Evolutionary conservation across 2,888 invertebrate species (phyloP).

Genomic region (Ormyrus pomaceus): DNA sequence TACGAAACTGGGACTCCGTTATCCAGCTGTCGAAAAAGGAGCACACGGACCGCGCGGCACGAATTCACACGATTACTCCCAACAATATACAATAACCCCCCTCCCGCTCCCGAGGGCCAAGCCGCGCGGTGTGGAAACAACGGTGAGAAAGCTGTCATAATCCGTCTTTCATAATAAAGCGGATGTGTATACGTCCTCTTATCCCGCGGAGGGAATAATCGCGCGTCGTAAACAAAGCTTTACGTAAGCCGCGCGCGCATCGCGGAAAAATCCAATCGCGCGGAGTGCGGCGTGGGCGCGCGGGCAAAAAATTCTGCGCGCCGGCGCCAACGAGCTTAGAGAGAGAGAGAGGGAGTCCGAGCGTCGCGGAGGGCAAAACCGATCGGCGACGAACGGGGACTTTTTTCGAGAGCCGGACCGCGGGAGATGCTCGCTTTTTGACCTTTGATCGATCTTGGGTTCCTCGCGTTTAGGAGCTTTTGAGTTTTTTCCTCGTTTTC

Average conservation of each 20-base stretch:
- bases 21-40: too few relatives aligned
- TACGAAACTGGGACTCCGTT: too few relatives aligned
- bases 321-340: too few relatives aligned
- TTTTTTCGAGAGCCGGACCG: neutral
- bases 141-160: slow-evolving; percentile 3
- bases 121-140: neutral
- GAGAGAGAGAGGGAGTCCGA: too few relatives aligned
- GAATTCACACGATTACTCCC: neutral
- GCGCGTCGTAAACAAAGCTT: slow-evolving; percentile 6
- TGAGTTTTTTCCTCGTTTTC: too few relatives aligned
- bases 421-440: neutral
- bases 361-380: too few relatives aligned
- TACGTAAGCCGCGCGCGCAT: slow-evolving; percentile 3
- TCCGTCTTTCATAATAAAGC: neutral
- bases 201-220: too few relatives aligned
- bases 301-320: too few relatives aligned
- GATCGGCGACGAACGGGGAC: too few relatives aligned
- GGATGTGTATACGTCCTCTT: too few relatives aligned
- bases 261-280: slow-evolving; percentile 49
- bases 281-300: slow-evolving; percentile 30
- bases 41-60: too few relatives aligned
- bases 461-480: too few relatives aligned
- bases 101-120: neutral
- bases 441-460: neutral
- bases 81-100: neutral